Evolutionary conservation across 2,113 vertebrate genomes (phyloP), one percentile per base, ranked within the genome.

Genomic region (Lepisosteus oculatus): DNA sequence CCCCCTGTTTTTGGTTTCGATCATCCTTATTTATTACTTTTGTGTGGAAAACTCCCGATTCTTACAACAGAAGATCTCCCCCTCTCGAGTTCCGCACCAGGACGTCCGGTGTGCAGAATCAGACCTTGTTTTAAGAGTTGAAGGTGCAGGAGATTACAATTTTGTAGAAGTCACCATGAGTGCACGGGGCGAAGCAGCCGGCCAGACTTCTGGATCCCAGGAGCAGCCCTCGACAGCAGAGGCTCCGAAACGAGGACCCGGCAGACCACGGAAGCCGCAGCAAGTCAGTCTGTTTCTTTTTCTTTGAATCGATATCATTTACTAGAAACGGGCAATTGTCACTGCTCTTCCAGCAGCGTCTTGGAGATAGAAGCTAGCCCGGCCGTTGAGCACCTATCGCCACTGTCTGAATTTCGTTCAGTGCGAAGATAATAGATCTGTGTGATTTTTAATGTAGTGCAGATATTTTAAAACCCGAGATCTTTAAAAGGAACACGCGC

Each of bases 251-350:
- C 88, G 96, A 86, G 93, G 94, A 89, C 94, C 95, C 84, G 96
- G 96, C 80, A 95, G 96, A 93, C 96, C 96, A 84, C 93, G 94
- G 91, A 97, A 96, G 84, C 94, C 94, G 80, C 94, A 87, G 68
- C 94, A 96, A 93, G 96, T 98, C 89, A 95, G 96, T 95, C 85
- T 11, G n/a, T 15, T 8, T 62, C 13, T 47, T 56, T 69, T 59
- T 42, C 15, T 15, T 65, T 42, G 17, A 44, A 72, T 65, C 70
- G 62, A 29, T 65, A 65, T 61, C 61, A 71, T 71, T 44, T 45
- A 71, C 42, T 63, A 51, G 47, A 63, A 63, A 67, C 62, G 14
- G 69, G 67, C 61, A 59, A 69, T 59, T 70, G 73, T 64, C 54
- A 74, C 61, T 55, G 29, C 54, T 14, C 12, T 55, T 56, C 55